These are phyloP conservation scores for Hycleus cichorii DNA, from an alignment of 1,140 invertebrate genomes.

Conservation along the genomic window DNA sequence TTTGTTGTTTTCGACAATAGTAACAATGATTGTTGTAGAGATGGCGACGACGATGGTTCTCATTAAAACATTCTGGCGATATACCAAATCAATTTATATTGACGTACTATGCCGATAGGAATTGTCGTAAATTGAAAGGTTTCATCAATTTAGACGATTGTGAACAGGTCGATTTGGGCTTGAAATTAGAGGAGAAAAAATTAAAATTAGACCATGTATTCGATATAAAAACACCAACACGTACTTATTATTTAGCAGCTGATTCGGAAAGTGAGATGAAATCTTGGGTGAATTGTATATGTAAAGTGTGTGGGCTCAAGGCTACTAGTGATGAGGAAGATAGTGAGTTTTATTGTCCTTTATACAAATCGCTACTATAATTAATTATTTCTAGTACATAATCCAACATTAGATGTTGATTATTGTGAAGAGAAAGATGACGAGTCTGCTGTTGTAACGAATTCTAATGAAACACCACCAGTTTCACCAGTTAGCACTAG, in stretches of 20 bases:
- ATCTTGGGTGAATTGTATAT: slow-evolving; percentile 90
- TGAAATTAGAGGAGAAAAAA: slow-evolving; percentile 71
- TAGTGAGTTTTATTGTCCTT: slow-evolving; percentile 25
- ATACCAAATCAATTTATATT: slow-evolving; percentile 88
- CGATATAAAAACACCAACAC: slow-evolving; percentile 78
- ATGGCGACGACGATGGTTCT: slow-evolving; percentile 91
- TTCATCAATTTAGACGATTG: slow-evolving; percentile 90
- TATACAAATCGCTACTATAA: neutral
- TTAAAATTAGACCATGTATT: slow-evolving; percentile 81
- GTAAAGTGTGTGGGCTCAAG: slow-evolving; percentile 83
- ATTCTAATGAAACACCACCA: slow-evolving; percentile 28
- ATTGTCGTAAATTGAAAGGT: slow-evolving; percentile 80
- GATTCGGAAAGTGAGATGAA: slow-evolving; percentile 88
- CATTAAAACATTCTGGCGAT: slow-evolving; percentile 79
- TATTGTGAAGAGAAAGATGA: slow-evolving; percentile 15
- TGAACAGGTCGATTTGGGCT: slow-evolving; percentile 88
- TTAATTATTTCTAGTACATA: neutral
- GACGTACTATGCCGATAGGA: slow-evolving; percentile 86
- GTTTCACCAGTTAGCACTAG: slow-evolving; percentile 37
- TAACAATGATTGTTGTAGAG: slow-evolving; percentile 52
- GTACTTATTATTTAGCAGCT: slow-evolving; percentile 86
- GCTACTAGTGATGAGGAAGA: slow-evolving; percentile 65
- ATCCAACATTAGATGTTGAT: neutral
- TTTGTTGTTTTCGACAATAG: neutral
- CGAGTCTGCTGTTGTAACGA: slow-evolving; percentile 8